Evolutionary conservation across 2,888 invertebrate species (phyloP).

Genomic region (Tromatobia lineatoria): DNA sequence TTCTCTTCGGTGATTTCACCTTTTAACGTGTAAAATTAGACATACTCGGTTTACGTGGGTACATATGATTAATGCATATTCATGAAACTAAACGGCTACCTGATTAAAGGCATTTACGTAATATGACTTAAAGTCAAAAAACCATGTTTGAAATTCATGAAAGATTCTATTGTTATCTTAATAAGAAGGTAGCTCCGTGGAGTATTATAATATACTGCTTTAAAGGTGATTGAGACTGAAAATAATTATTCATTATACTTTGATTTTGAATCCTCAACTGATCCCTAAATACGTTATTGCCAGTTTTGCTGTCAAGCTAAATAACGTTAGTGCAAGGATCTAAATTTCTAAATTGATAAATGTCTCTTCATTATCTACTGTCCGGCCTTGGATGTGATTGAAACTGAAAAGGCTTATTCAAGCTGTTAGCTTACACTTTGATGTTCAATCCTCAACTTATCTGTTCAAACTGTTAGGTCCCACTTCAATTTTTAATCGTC

Average conservation of each 20-base stretch:
- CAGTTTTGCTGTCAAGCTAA: too few relatives aligned
- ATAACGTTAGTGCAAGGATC: neutral
- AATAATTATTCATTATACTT: too few relatives aligned
- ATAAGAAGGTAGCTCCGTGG: too few relatives aligned
- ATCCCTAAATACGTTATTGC: too few relatives aligned
- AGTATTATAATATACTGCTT: too few relatives aligned
- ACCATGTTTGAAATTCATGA: too few relatives aligned
- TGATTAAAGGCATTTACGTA: too few relatives aligned
- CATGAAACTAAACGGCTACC: neutral
- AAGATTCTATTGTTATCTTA: too few relatives aligned
- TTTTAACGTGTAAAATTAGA: neutral
- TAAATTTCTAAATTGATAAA: neutral
- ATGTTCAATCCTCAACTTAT: constrained; percentile 24
- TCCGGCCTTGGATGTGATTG: neutral
- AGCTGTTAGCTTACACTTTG: neutral
- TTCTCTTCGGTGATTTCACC: neutral
- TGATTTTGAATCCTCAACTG: too few relatives aligned
- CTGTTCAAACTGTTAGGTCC: neutral
- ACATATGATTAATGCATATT: neutral
- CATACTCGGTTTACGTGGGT: too few relatives aligned
- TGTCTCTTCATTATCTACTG: neutral
- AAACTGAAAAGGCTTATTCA: neutral
- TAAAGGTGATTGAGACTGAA: too few relatives aligned
- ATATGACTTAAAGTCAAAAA: too few relatives aligned
- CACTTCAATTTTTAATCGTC: constrained; percentile 27